Conservation (phyloP, 2,797 vertebrate genomes). For the Oryzias sinensis region DNA sequence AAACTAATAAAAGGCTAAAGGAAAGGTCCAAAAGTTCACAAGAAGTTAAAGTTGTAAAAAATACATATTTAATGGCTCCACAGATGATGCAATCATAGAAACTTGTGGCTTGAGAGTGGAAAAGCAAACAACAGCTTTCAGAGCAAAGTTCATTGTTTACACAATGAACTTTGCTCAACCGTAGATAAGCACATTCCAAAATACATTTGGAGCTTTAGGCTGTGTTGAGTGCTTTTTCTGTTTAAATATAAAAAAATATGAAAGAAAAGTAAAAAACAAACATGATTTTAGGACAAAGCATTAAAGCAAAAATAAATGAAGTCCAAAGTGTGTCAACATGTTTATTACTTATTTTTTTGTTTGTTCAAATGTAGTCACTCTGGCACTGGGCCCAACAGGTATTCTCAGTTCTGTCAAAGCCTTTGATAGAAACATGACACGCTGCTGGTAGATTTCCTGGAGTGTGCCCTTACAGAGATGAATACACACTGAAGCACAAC, state of each 20-base stretch:
- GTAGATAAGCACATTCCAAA: too few relatives aligned
- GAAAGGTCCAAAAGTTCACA: too few relatives aligned
- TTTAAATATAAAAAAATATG: too few relatives aligned
- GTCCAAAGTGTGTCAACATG: too few relatives aligned
- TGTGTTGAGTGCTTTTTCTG: too few relatives aligned
- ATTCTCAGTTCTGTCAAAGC: constrained; percentile 11
- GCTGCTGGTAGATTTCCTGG: constrained; percentile 4
- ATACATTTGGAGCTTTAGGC: too few relatives aligned
- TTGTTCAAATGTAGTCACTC: constrained; percentile 6
- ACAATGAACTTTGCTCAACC: too few relatives aligned
- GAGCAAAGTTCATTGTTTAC: neutral
- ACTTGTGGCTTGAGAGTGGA: neutral
- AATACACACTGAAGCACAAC: constrained; percentile 24
- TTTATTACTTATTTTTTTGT: too few relatives aligned
- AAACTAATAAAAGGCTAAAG: too few relatives aligned
- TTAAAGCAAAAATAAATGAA: too few relatives aligned
- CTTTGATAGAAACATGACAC: constrained; percentile 17
- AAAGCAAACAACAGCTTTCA: neutral
- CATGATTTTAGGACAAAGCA: too few relatives aligned
- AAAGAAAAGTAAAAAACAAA: too few relatives aligned
- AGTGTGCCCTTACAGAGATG: constrained; percentile 25
- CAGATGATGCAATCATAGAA: neutral
- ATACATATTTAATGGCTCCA: neutral
- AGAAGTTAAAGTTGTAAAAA: neutral
- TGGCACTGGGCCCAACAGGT: neutral